Percentiles rank a stretch among this genome's conserved stretches.
Evolutionary conservation across 2,888 invertebrate species (phyloP).

Genomic region (Macrosiphum euphorbiae): DNA sequence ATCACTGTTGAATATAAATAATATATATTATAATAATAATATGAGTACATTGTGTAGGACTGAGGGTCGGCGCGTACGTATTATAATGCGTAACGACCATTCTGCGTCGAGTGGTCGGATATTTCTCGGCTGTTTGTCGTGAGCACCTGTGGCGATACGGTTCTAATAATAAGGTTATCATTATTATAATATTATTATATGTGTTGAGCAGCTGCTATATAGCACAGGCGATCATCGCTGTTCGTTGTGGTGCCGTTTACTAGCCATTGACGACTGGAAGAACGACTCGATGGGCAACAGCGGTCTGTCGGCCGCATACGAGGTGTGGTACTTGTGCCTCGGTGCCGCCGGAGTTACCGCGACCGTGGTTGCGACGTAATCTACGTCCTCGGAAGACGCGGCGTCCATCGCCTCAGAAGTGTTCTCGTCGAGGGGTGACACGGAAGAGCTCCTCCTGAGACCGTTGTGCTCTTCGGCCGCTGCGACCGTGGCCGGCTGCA

Average conservation of each 20-base stretch:
- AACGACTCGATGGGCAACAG: constrained; percentile 85
- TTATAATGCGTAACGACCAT: neutral
- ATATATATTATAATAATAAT: neutral
- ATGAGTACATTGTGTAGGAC: neutral
- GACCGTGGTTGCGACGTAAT: constrained; percentile 61
- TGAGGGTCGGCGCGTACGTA: neutral
- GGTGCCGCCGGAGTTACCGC: constrained; percentile 48
- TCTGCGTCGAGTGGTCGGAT: constrained; percentile 6
- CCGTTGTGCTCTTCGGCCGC: constrained; percentile 65
- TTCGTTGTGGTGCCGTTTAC: constrained; percentile 27
- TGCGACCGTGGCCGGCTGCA: constrained; percentile 60
- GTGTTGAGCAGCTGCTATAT: neutral
- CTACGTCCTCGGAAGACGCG: constrained; percentile 64
- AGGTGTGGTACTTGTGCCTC: constrained; percentile 74
- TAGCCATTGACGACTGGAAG: constrained; percentile 75
- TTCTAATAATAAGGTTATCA: neutral
- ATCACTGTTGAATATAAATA: neutral
- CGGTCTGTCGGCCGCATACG: constrained; percentile 83
- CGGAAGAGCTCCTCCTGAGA: constrained; percentile 46
- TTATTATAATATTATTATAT: neutral
- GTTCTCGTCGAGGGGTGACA: constrained; percentile 23
- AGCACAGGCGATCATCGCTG: constrained; percentile 8
- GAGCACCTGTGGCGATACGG: neutral
- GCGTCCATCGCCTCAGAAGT: constrained; percentile 44
- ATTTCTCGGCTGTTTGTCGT: neutral